phyloP scores from a whole-genome alignment of 2,888 invertebrate genomes.

The Oithona nana region DNA sequence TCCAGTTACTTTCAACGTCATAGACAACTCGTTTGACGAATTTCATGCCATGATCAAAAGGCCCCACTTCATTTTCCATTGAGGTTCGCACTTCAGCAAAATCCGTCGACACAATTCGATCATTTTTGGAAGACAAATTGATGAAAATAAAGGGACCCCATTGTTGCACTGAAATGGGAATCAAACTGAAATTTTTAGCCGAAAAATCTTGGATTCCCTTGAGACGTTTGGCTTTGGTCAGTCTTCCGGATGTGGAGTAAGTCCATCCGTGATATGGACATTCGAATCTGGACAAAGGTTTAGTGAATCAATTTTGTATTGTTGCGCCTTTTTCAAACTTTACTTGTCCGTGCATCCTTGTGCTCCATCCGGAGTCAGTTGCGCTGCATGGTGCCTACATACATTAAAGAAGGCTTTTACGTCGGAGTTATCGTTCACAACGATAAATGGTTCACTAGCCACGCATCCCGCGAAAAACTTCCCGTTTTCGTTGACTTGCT shows the following conservation, averaged over 20 bases:
- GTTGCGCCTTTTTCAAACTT: neutral
- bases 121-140: neutral
- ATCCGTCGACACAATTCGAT: neutral
- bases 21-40: neutral
- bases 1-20: neutral
- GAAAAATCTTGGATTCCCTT: slow-evolving; percentile 7
- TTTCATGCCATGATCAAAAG: neutral
- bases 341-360: slow-evolving; percentile 5
- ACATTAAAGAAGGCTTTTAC: slow-evolving; percentile 5
- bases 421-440: neutral
- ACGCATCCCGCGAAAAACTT: neutral
- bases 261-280: slow-evolving; percentile 12
- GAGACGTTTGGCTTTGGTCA: neutral
- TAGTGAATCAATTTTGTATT: neutral
- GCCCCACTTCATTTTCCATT: neutral
- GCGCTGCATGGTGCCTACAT: slow-evolving; percentile 8
- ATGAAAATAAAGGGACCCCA: neutral
- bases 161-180: neutral
- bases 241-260: neutral
- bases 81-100: neutral
- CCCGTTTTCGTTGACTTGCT: neutral
- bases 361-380: neutral
- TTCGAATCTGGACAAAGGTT: neutral
- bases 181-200: slow-evolving; percentile 3
- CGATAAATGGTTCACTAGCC: neutral